phyloP scores from a whole-genome alignment of 2,888 invertebrate genomes.

The Creontiades dilutus region DNA sequence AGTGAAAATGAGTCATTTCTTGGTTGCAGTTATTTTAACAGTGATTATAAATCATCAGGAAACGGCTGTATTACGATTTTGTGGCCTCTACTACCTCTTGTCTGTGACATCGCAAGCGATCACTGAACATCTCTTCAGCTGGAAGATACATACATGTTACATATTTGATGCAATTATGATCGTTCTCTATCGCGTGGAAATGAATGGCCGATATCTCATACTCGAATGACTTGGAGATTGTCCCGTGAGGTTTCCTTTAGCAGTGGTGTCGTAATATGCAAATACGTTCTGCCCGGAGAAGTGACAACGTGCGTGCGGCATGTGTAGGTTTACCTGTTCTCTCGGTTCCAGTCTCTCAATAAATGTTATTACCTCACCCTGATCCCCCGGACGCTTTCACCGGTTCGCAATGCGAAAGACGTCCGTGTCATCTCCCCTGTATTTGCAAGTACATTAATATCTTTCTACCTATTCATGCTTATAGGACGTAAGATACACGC shows the following conservation, averaged over 20 bases:
- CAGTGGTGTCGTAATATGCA: conserved; percentile 46
- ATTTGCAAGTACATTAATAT: neutral
- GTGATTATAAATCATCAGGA: neutral
- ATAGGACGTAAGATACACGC: too few relatives aligned
- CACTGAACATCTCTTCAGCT: too few relatives aligned
- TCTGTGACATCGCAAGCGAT: too few relatives aligned
- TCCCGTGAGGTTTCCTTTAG: neutral
- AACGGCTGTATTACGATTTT: too few relatives aligned
- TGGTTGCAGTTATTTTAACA: neutral
- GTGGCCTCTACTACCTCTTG: too few relatives aligned
- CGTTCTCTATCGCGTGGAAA: neutral
- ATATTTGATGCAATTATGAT: too few relatives aligned
- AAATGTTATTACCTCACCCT: neutral
- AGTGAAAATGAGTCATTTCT: neutral
- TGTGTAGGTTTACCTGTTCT: neutral
- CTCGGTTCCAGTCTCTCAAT: conserved; percentile 6
- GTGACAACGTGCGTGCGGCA: conserved; percentile 29
- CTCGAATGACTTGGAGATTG: conserved; percentile 16
- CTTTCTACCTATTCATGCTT: too few relatives aligned
- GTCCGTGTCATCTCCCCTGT: neutral
- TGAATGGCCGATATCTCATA: neutral
- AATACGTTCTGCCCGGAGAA: conserved; percentile 25
- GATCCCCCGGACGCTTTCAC: neutral
- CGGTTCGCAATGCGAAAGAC: neutral
- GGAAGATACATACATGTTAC: too few relatives aligned